Conservation (phyloP, 2,113 vertebrate genomes). For the Antigone vipio region DNA sequence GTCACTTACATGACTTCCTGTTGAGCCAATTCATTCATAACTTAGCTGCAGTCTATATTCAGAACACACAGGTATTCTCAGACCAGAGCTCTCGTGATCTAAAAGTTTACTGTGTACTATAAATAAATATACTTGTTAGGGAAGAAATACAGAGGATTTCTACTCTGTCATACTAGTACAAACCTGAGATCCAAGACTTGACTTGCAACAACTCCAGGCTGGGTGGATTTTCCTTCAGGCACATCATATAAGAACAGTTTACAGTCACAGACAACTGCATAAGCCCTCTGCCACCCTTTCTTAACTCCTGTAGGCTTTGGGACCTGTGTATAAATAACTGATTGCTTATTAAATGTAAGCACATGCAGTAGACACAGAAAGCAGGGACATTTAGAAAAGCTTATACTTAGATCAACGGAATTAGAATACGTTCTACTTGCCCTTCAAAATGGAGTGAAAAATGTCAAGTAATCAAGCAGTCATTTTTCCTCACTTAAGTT, state of each 20-base stretch:
- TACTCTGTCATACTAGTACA: not conserved
- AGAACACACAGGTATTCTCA: not conserved
- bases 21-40: not conserved
- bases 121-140: not conserved
- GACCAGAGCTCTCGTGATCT: not conserved
- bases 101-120: not conserved
- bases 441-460: not conserved
- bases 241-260: constrained; percentile 95
- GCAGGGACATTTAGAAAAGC: not conserved
- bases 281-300: constrained; percentile 96
- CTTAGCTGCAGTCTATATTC: not conserved
- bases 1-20: not conserved
- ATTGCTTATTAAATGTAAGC: constrained; percentile 15
- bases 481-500: not conserved
- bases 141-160: not conserved
- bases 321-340: constrained; percentile 74
- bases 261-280: constrained; percentile 93
- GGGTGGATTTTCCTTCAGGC: constrained; percentile 92
- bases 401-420: not conserved
- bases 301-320: constrained; percentile 97
- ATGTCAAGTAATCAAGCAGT: not conserved
- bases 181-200: constrained; percentile 97
- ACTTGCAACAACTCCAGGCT: constrained; percentile 88
- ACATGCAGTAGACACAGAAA: not conserved
- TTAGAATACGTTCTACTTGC: not conserved